phyloP scores from a whole-genome alignment of 2,888 invertebrate species.

The Dryocosmus kuriphilus region DNA sequence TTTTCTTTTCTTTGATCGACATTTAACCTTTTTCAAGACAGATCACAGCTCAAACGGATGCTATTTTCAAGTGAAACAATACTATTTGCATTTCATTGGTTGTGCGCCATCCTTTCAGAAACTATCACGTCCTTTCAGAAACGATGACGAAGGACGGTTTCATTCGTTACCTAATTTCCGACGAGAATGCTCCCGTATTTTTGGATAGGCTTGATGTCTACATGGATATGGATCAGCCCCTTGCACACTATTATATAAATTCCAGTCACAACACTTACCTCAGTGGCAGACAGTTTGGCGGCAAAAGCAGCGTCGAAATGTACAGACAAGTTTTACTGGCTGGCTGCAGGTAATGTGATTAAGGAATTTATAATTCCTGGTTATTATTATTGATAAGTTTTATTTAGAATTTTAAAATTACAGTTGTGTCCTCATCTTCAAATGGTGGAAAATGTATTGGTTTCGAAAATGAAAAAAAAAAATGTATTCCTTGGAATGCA shows the following conservation, averaged over 20 bases:
- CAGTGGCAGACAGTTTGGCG: constrained; percentile 97
- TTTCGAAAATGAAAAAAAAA: too few relatives aligned
- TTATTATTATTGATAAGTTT: neutral
- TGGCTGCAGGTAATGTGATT: constrained; percentile 90
- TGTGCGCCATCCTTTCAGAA: constrained; percentile 62
- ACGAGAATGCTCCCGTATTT: constrained; percentile 99
- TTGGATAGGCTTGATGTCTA: constrained; percentile 97
- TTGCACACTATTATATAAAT: constrained; percentile 99
- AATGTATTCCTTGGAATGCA: too few relatives aligned
- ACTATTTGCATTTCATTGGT: constrained; percentile 46
- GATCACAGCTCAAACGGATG: constrained; percentile 17
- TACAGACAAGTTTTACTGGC: constrained; percentile 97
- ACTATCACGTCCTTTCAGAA: constrained; percentile 79
- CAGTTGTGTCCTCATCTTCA: too few relatives aligned
- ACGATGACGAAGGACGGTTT: constrained; percentile 96
- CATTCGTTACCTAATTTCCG: constrained; percentile 99
- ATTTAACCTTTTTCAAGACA: constrained; percentile 2
- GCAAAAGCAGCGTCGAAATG: constrained; percentile 99
- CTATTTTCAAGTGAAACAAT: neutral
- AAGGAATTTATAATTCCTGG: neutral
- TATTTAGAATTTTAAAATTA: too few relatives aligned
- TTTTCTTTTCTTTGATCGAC: constrained; percentile 14
- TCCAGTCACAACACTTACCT: constrained; percentile 98
- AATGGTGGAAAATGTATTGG: too few relatives aligned
- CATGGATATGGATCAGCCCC: constrained; percentile 99